Percentiles rank a stretch among this genome's conserved stretches.
These are phyloP conservation scores for Osedax frankpressi DNA, from an alignment of 2,888 invertebrate genomes.

Conservation along the genomic window DNA sequence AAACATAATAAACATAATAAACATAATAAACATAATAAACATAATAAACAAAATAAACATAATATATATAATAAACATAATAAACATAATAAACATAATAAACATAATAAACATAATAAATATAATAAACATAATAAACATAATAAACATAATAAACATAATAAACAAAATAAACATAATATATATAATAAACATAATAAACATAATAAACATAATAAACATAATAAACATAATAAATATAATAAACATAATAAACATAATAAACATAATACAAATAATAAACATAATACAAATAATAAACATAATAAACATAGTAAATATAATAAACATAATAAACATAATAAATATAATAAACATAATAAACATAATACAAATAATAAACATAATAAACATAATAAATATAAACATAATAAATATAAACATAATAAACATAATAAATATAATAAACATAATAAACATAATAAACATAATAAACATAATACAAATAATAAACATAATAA, in stretches of 20 bases:
- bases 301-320: neutral
- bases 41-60: neutral
- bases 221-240: neutral
- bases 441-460: neutral
- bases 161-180: too few relatives aligned
- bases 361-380: too few relatives aligned
- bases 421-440: neutral
- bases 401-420: too few relatives aligned
- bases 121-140: neutral
- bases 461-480: neutral
- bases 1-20: neutral
- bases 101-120: neutral
- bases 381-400: too few relatives aligned
- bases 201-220: neutral
- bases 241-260: neutral
- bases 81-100: neutral
- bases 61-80: neutral
- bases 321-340: conserved; percentile 64
- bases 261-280: neutral
- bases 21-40: neutral
- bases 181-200: too few relatives aligned
- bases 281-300: neutral
- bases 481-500: neutral
- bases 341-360: too few relatives aligned
- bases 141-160: conserved; percentile 69